phyloP scores from a whole-genome alignment of 2,113 vertebrate genomes.

The Eudyptes chrysolophus region DNA sequence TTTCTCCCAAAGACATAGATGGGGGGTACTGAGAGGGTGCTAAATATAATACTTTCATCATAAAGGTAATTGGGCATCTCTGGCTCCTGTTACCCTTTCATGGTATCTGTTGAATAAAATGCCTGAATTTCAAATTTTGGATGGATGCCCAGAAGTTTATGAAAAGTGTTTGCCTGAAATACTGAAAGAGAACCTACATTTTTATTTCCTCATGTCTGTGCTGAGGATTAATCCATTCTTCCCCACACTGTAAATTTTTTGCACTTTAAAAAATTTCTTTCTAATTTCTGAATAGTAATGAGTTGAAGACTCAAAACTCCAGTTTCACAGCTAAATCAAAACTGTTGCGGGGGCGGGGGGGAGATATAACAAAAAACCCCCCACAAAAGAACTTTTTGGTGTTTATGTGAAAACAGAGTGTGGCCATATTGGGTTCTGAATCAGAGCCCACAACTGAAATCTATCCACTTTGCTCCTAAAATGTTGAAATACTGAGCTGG shows the following conservation, averaged over 20 bases:
- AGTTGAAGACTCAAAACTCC: background rate
- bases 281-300: background rate
- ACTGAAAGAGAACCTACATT: slow-evolving; percentile 25
- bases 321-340: background rate
- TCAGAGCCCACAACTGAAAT: background rate
- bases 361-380: too few relatives aligned
- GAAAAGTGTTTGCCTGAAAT: slow-evolving; percentile 40
- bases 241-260: background rate
- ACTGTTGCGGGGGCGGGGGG: background rate
- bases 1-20: background rate
- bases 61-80: slow-evolving; percentile 12
- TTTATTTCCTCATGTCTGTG: slow-evolving; percentile 26
- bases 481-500: background rate
- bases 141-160: slow-evolving; percentile 23
- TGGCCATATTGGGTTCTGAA: background rate
- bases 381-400: background rate
- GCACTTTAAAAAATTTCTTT: background rate
- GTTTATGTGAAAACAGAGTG: background rate
- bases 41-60: background rate
- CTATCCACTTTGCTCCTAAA: background rate
- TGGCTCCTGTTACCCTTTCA: slow-evolving; percentile 15
- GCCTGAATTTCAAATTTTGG: slow-evolving; percentile 30
- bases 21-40: background rate
- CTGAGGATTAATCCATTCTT: background rate
- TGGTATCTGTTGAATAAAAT: background rate